A percentile compares a stretch with the other conserved stretches of the same genome.
These are phyloP conservation scores for Pollenia griseotomentosa DNA, from an alignment of 2,888 invertebrate species.

Conservation along the genomic window DNA sequence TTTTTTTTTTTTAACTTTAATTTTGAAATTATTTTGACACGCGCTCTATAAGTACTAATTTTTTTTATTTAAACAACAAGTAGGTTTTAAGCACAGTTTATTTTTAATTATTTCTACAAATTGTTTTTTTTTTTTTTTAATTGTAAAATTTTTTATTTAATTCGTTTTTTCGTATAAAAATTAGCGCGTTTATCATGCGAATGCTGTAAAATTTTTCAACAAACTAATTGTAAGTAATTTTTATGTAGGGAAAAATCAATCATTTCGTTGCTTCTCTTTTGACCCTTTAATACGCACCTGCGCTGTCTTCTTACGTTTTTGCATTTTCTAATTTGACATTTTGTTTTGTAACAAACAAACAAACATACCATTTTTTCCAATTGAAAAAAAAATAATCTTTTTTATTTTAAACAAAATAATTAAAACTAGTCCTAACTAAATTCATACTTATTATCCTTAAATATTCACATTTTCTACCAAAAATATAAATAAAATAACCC, in stretches of 20 bases:
- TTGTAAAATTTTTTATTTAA: conserved; percentile 54
- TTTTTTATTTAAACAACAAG: conserved; percentile 60
- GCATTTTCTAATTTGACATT: conserved; percentile 63
- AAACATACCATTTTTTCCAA: conserved; percentile 27
- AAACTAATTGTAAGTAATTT: conserved; percentile 73
- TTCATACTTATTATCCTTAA: neutral
- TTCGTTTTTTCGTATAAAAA: conserved; percentile 62
- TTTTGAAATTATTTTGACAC: conserved; percentile 70
- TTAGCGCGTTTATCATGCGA: conserved; percentile 64
- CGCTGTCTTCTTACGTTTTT: conserved; percentile 52
- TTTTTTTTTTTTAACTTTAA: conserved; percentile 53
- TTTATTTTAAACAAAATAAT: too few species aligned
- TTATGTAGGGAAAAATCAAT: conserved; percentile 80
- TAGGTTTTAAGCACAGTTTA: conserved; percentile 69
- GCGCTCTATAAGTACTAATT: conserved; percentile 66
- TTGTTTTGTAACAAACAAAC: conserved; percentile 55
- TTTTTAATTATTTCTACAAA: conserved; percentile 21
- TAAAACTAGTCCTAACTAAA: conserved; percentile 28
- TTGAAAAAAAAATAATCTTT: conserved; percentile 55
- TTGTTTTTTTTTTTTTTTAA: conserved; percentile 55
- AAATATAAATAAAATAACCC: too few species aligned
- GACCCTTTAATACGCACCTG: conserved; percentile 69
- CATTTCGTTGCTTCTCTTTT: conserved; percentile 76
- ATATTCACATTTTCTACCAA: neutral
- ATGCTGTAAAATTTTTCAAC: conserved; percentile 75